Conservation (phyloP, 2,113 vertebrate genomes). For the western clawed frog (Xenopus tropicalis) region UCB_Xtro_10.0 CM004447.2:149813001-149813500, state of each 20-base stretch:
- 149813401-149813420: constrained; percentile 40
- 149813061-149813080: neutral
- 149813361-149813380: constrained; percentile 18
- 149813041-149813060: constrained; percentile 1
- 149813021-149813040: neutral
- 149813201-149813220: constrained; percentile 4
- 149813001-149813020: neutral
- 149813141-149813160: constrained; percentile 14
- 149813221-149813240: constrained; percentile 8
- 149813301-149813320: constrained; percentile 30
- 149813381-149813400: constrained; percentile 14
- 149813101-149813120: neutral
- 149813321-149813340: constrained; percentile 29
- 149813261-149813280: constrained; percentile 21
- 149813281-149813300: constrained; percentile 21
- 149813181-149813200: neutral
- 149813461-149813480: constrained; percentile 30
- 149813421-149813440: constrained; percentile 37
- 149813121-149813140: neutral
- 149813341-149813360: constrained; percentile 32
- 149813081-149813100: constrained; percentile 12
- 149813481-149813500: constrained; percentile 19
- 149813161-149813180: constrained; percentile 14
- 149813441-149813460: constrained; percentile 25
- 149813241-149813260: constrained; percentile 33